phyloP scores from a whole-genome alignment of 2,113 vertebrate species.

The Thinocorus orbignyianus region DNA sequence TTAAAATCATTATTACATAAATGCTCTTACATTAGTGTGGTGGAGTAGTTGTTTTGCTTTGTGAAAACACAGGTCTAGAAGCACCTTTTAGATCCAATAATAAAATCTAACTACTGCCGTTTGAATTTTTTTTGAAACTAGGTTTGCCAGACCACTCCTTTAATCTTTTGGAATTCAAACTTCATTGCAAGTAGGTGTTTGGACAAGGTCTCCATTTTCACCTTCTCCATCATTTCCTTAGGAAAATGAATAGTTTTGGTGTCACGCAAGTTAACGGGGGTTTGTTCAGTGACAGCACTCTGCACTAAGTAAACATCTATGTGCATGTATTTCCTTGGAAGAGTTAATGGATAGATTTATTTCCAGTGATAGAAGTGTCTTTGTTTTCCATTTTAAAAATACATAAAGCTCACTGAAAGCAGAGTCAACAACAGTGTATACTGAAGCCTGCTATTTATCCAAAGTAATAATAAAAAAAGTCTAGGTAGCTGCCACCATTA shows the following conservation, averaged over 20 bases:
- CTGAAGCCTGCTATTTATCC: not conserved
- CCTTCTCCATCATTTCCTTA: slow-evolving; percentile 33
- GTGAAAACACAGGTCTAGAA: not conserved
- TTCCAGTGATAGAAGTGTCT: not conserved
- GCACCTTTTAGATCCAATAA: slow-evolving; percentile 8
- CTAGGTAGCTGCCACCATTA: not conserved
- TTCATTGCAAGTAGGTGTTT: slow-evolving; percentile 26
- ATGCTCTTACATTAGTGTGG: not conserved
- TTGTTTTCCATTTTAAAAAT: not conserved
- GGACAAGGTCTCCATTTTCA: slow-evolving; percentile 51
- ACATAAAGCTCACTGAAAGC: not conserved
- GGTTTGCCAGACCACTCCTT: slow-evolving; percentile 26
- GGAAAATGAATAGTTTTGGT: slow-evolving; percentile 42
- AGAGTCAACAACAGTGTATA: not conserved
- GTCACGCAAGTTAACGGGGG: not conserved
- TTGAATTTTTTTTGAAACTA: not conserved
- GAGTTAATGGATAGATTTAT: not conserved
- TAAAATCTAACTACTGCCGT: not conserved
- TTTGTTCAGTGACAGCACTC: not conserved
- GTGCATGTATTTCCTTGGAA: not conserved
- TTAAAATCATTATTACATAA: slow-evolving; percentile 47
- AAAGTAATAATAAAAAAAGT: not conserved
- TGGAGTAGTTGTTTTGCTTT: slow-evolving; percentile 14
- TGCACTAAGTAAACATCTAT: not conserved
- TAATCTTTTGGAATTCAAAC: slow-evolving; percentile 34